Evolutionary conservation across 30 jellyfish, hydroid and myxozoan genomes (phyloP), one percentile per base, ranked within the genome.

Genomic region (Aurelia aurita): DNA sequence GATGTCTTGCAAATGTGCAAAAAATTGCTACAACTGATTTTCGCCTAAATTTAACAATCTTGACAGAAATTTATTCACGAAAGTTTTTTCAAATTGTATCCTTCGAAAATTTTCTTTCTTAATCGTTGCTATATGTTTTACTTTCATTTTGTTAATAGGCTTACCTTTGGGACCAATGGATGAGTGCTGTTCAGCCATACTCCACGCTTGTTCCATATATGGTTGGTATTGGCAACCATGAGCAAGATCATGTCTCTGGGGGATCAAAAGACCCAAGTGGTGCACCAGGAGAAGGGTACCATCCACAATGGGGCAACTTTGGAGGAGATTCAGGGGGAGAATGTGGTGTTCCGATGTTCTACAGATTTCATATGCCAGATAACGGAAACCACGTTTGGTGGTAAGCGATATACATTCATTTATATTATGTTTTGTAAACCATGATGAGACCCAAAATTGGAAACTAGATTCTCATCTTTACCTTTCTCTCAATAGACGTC

Each of bases 211-310:
- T 80, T 1, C 98, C 98, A 20, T 92, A 92, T 69, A 87, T 92
- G 98, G 95, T 92, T 63, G 87, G 94, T 5, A 80, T 92, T 59
- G 98, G 98, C 58, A 92, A 92, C 73, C 98, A 92, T 67, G 98
- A 92, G 53, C 97, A 92, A 68, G 97, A 92, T 68, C 98, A 92
- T 66, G 57, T 45, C 47, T 43, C 79, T 3, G 98, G 98, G 7
- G 97, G 89, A 25, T 80, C 84, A n/a, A 80, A 84, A 68, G 98
- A 92, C 73, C 98, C 98, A 28, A 92, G 98, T 72, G 88, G 88
- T 6, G 98, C 98, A 60, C 87, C 87, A 25, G 89, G 85, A 34
- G 86, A 69, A 45, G 98, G 98, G 18, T 92, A 76, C 55, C 98
- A 87, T 60, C 98, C 98, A 32, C 58, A 63, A 22, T 87, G 96